Conservation (phyloP, 2,888 invertebrate species). For the Cryptops parisi region DNA sequence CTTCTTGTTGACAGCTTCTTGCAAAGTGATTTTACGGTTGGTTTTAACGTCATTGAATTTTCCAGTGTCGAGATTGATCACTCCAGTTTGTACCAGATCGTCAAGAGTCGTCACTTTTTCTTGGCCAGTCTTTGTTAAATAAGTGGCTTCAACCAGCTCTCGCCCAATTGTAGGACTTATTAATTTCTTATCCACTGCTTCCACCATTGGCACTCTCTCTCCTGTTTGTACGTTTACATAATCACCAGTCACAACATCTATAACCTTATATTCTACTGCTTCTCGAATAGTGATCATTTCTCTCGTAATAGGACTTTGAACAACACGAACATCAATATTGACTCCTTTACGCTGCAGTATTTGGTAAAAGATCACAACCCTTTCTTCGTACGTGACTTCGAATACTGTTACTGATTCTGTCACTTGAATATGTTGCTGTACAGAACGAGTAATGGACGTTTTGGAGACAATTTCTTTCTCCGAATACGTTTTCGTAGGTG, state of each 20-base stretch:
- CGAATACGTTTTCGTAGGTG: too few species aligned
- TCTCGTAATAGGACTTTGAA: constrained; percentile 68
- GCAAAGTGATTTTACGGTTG: constrained; percentile 62
- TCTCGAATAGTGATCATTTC: constrained; percentile 63
- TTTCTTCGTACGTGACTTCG: constrained; percentile 8
- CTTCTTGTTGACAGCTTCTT: constrained; percentile 65
- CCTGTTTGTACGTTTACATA: constrained; percentile 6
- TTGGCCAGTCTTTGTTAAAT: constrained; percentile 1
- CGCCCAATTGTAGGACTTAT: constrained; percentile 44
- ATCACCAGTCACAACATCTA: constrained; percentile 56
- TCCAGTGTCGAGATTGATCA: constrained; percentile 37
- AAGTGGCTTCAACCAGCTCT: constrained; percentile 2
- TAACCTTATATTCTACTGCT: constrained; percentile 65
- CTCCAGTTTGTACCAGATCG: constrained; percentile 52
- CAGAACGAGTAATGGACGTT: not conserved
- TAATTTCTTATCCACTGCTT: constrained; percentile 64
- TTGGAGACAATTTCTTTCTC: constrained; percentile 1
- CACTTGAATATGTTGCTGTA: not conserved
- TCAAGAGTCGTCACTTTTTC: constrained; percentile 50
- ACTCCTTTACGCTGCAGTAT: constrained; percentile 6
- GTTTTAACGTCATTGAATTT: constrained; percentile 65
- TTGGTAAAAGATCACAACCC: constrained; percentile 6
- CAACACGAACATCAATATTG: constrained; percentile 33
- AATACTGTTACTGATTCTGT: not conserved
- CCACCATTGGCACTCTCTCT: constrained; percentile 37